phyloP scores from a whole-genome alignment of 2,113 vertebrate species.

The Malurus cyaneus region DNA sequence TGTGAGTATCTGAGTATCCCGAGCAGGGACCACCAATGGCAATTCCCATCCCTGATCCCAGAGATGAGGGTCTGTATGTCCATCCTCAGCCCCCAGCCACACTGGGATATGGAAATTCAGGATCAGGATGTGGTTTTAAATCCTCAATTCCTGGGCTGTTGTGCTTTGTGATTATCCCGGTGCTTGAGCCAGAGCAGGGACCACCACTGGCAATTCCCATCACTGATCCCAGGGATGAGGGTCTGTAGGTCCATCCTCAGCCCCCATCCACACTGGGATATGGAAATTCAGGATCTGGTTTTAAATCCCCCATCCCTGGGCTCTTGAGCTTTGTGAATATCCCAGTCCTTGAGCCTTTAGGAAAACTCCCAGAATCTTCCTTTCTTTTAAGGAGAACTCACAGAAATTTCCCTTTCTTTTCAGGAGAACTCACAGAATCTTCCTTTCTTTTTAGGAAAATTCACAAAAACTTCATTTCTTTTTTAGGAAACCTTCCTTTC shows the following conservation, averaged over 20 bases:
- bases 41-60: background rate
- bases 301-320: background rate
- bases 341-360: no score
- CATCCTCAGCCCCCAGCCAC: fast-evolving
- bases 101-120: fast-evolving
- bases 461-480: no score
- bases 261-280: fast-evolving
- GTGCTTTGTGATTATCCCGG: no score
- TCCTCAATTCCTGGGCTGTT: background rate
- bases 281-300: background rate
- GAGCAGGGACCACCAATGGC: fast-evolving
- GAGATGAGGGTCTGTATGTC: fast-evolving
- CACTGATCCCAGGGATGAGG: fast-evolving
- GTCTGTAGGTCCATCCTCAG: fast-evolving
- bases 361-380: no score
- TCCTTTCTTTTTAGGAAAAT: no score
- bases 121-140: background rate
- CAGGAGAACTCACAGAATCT: no score
- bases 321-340: no score
- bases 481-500: no score
- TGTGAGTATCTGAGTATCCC: background rate
- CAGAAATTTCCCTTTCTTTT: no score
- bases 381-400: no score
- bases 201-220: background rate
- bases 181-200: no score